These are phyloP conservation scores for Dermatophagoides farinae DNA, from an alignment of 1,140 invertebrate genomes.

Conservation along the genomic window DNA sequence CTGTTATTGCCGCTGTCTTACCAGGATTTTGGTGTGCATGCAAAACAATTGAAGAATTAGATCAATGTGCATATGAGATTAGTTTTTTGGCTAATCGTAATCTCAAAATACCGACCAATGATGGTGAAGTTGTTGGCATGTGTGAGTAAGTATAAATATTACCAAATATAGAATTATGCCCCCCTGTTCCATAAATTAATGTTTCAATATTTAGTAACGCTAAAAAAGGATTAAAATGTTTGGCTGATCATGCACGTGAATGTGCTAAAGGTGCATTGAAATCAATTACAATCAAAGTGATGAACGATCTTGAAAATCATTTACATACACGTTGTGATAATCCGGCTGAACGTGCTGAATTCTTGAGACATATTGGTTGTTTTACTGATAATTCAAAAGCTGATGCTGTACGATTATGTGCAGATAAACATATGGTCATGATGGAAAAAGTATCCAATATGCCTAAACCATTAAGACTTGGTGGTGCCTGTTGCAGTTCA, in stretches of 20 bases:
- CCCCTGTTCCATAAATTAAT: not conserved
- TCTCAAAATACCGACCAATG: not conserved
- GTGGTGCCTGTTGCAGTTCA: not conserved
- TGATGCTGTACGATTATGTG: not conserved
- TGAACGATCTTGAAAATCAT: not conserved
- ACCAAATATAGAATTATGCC: not conserved
- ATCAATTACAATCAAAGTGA: slow-evolving; percentile 3
- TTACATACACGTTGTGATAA: not conserved
- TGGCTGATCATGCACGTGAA: not conserved
- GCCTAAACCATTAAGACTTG: not conserved
- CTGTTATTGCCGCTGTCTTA: not conserved
- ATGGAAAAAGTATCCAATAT: slow-evolving; percentile 2
- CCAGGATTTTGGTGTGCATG: not conserved
- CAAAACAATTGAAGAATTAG: slow-evolving; percentile 5
- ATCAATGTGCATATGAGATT: slow-evolving; percentile 7
- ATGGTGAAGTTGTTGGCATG: slow-evolving; percentile 1
- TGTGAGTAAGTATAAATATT: slow-evolving; percentile 6
- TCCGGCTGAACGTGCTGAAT: not conserved
- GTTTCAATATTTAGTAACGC: not conserved
- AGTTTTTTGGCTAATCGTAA: slow-evolving; percentile 1
- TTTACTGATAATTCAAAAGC: slow-evolving; percentile 1
- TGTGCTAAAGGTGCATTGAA: slow-evolving; percentile 1
- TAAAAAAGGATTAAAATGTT: not conserved
- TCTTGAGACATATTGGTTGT: slow-evolving; percentile 1
- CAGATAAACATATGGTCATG: slow-evolving; percentile 6